A percentile compares a stretch with the other conserved stretches of the same genome.
phyloP scores from a whole-genome alignment of 2,113 vertebrate species.

The Tetraodon nigroviridis region DNA sequence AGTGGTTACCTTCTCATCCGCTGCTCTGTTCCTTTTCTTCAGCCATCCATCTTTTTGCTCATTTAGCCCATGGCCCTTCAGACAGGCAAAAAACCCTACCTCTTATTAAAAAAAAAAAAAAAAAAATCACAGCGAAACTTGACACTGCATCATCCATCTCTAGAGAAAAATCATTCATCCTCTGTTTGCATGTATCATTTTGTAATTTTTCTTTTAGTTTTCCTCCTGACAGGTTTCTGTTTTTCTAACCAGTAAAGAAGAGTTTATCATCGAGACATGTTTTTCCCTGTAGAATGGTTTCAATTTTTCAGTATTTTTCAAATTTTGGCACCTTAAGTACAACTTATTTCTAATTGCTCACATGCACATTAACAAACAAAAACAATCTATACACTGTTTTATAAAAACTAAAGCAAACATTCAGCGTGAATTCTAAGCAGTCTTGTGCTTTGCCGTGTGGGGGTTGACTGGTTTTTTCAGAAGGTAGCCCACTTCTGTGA shows the following conservation, averaged over 20 bases:
- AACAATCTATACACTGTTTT: no score
- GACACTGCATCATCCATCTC: not conserved
- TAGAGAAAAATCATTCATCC: not conserved
- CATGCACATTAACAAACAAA: no score
- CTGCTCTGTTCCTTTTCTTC: slow-evolving; percentile 51
- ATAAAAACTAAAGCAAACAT: no score
- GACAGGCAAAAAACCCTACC: slow-evolving; percentile 36
- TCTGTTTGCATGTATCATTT: slow-evolving; percentile 25
- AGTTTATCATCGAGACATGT: no score
- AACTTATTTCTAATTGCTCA: no score
- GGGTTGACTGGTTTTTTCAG: no score
- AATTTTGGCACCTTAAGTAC: no score
- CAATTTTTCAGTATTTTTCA: no score
- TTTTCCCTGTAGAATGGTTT: no score
- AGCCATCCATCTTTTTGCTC: slow-evolving; percentile 51
- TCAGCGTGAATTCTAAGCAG: no score
- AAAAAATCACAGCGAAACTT: slow-evolving; percentile 34
- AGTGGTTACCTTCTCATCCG: slow-evolving; percentile 68
- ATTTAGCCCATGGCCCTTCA: slow-evolving; percentile 34
- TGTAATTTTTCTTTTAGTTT: slow-evolving; percentile 24
- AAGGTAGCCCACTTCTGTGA: no score
- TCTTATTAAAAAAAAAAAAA: slow-evolving; percentile 36
- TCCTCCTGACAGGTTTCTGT: slow-evolving; percentile 3
- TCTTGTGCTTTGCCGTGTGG: no score
- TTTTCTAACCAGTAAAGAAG: not conserved